A percentile compares a stretch with the other conserved stretches of the same genome.
Evolutionary conservation across 2,888 invertebrate species (phyloP).

Genomic region (Boloria selene): DNA sequence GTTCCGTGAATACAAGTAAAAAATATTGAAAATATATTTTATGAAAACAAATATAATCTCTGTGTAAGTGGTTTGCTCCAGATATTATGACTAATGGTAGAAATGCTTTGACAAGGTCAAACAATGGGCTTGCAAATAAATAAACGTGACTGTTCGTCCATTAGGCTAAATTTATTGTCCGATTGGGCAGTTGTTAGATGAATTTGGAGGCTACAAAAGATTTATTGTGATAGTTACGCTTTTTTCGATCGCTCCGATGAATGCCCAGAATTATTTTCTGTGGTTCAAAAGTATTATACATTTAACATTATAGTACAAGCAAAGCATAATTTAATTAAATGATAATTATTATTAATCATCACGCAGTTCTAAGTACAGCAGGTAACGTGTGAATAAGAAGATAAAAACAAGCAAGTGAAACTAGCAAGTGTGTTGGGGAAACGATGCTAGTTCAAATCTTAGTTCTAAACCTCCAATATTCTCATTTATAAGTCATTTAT

Average conservation of each 20-base stretch:
- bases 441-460: no score
- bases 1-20: background rate
- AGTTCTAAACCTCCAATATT: no score
- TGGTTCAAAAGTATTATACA: background rate
- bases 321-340: no score
- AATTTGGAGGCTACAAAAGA: constrained; percentile 29
- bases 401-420: no score
- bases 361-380: no score
- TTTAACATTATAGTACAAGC: no score
- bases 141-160: constrained; percentile 34
- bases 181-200: constrained; percentile 37
- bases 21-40: background rate
- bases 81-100: constrained; percentile 27
- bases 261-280: background rate
- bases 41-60: constrained; percentile 5
- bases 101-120: constrained; percentile 31
- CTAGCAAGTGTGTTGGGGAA: no score
- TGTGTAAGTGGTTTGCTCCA: constrained; percentile 21
- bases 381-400: no score
- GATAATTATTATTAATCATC: no score
- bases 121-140: constrained; percentile 32
- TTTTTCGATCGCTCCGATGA: constrained; percentile 23
- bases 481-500: no score
- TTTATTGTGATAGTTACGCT: constrained; percentile 32
- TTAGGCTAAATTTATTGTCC: constrained; percentile 38